Evolutionary conservation across 2,797 vertebrate genomes (phyloP).

Genomic region (Brachyrhaphis roseni): DNA sequence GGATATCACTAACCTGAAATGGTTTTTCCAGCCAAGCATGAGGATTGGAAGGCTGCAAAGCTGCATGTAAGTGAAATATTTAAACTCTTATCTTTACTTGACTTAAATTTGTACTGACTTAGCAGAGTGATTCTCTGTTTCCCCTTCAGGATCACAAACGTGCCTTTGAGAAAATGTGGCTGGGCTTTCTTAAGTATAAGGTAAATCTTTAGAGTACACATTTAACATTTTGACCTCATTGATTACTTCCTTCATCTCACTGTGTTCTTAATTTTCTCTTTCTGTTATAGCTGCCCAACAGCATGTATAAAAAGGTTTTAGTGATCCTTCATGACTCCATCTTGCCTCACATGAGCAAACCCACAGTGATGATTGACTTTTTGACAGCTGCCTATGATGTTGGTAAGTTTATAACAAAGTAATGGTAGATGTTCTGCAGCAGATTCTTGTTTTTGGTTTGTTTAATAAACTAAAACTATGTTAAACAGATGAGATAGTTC

Average conservation of each 20-base stretch:
- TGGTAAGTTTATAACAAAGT: slow-evolving; percentile 78
- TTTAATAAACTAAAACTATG: background rate
- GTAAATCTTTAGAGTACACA: slow-evolving; percentile 61
- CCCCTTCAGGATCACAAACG: slow-evolving; percentile 88
- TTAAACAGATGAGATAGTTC: background rate
- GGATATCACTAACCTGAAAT: background rate
- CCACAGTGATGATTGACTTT: slow-evolving; percentile 94
- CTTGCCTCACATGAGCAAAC: slow-evolving; percentile 92
- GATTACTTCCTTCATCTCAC: background rate
- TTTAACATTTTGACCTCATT: background rate
- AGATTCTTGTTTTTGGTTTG: background rate
- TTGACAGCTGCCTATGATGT: slow-evolving; percentile 91
- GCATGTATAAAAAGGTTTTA: slow-evolving; percentile 92
- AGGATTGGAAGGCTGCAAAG: slow-evolving; percentile 89
- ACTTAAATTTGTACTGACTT: background rate
- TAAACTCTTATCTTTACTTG: background rate
- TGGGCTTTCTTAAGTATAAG: slow-evolving; percentile 91
- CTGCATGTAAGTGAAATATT: slow-evolving; percentile 81
- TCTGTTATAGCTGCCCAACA: slow-evolving; percentile 83
- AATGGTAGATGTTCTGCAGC: background rate
- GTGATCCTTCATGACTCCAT: slow-evolving; percentile 92
- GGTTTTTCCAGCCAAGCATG: slow-evolving; percentile 74
- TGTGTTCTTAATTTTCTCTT: background rate
- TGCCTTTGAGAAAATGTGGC: slow-evolving; percentile 91
- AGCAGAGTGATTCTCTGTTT: slow-evolving; percentile 2